A percentile compares a stretch with the other conserved stretches of the same genome.
These are phyloP conservation scores for Platygyra sinensis DNA, from an alignment of 64 coral and sea anemone species.

Conservation along the genomic window DNA sequence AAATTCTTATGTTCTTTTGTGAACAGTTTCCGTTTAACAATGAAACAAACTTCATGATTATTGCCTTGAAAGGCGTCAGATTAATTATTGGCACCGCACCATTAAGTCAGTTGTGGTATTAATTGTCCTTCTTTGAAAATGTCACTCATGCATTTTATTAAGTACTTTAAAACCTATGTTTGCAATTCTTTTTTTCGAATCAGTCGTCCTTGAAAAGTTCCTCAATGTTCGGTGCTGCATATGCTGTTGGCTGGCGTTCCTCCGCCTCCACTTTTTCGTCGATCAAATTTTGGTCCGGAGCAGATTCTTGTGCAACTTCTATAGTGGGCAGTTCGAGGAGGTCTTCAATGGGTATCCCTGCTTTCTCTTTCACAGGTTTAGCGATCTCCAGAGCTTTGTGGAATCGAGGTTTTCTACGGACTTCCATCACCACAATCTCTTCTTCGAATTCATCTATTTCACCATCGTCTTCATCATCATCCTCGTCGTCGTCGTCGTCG, in stretches of 20 bases:
- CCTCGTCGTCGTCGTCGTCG: neutral
- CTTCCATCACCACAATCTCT: slow-evolving; percentile 27
- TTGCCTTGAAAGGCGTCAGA: no score
- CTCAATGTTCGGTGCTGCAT: no score
- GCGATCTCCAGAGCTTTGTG: slow-evolving; percentile 2
- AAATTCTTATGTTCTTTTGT: no score
- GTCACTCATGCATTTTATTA: no score
- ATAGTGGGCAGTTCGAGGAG: neutral
- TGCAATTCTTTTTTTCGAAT: no score
- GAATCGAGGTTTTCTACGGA: slow-evolving; percentile 2
- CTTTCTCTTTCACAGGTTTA: slow-evolving; percentile 10
- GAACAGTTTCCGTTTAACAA: no score
- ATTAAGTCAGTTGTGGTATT: no score
- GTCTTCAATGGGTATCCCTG: slow-evolving; percentile 14
- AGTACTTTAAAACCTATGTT: no score
- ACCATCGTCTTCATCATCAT: neutral
- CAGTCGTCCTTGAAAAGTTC: no score
- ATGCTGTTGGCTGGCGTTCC: neutral
- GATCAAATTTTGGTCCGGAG: neutral
- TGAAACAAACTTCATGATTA: no score
- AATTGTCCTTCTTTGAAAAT: no score
- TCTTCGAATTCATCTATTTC: slow-evolving; percentile 16
- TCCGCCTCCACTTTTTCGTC: neutral
- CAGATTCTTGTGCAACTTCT: slow-evolving; percentile 11
- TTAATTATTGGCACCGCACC: no score